These are phyloP conservation scores for Campylorhamphus procurvoides DNA, from an alignment of 2,113 vertebrate genomes.

Conservation along the genomic window DNA sequence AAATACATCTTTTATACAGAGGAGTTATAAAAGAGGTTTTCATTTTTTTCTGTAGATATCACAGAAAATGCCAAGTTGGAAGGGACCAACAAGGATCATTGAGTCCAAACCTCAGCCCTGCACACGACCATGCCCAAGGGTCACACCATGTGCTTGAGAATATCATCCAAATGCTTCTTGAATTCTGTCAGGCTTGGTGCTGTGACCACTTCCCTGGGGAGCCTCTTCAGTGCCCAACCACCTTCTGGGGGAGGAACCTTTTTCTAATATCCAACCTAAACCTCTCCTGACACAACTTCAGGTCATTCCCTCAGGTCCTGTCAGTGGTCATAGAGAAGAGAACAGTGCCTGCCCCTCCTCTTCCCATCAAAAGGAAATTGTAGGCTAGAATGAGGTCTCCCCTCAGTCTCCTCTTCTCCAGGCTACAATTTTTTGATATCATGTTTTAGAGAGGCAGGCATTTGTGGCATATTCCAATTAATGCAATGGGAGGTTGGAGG, in stretches of 20 bases:
- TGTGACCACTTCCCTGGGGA: neutral
- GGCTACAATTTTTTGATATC: neutral
- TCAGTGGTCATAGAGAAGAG: neutral
- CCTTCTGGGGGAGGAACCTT: neutral
- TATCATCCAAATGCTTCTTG: neutral
- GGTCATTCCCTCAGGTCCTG: neutral
- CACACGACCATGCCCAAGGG: neutral
- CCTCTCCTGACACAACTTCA: neutral
- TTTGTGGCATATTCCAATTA: constrained; percentile 43
- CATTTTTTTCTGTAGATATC: neutral
- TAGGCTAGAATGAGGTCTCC: neutral
- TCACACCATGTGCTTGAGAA: neutral
- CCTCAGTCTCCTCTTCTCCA: neutral
- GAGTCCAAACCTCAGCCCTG: neutral
- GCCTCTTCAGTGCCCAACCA: neutral
- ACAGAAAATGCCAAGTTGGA: neutral
- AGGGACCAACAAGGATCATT: neutral
- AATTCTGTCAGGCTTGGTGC: neutral
- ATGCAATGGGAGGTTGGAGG: neutral
- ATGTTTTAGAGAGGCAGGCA: constrained; percentile 13
- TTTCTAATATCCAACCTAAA: neutral
- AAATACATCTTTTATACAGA: neutral
- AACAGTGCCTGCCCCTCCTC: neutral
- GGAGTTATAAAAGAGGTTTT: neutral
- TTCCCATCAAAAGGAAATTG: neutral